Conservation (phyloP, 2,888 invertebrate genomes). For the Gasteruption jaculator region DNA sequence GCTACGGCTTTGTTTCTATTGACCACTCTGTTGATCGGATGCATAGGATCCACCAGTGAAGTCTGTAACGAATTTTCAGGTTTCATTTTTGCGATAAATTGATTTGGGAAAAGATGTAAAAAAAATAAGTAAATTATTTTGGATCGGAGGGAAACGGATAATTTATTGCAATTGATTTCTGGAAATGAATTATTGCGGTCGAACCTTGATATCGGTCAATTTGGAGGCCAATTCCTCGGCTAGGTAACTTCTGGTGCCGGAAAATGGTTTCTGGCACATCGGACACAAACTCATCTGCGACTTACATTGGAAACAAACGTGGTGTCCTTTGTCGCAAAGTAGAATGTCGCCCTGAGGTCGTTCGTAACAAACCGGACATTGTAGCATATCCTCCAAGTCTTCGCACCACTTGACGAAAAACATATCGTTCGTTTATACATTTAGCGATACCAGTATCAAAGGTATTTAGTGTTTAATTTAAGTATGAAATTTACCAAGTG, state of each 20-base stretch:
- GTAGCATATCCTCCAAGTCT: constrained; percentile 54
- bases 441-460: too few species aligned
- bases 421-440: too few species aligned
- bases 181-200: not conserved
- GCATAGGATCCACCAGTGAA: constrained; percentile 14
- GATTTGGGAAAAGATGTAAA: not conserved
- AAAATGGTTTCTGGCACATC: constrained; percentile 55
- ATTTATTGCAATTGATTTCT: not conserved
- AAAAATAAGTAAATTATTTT: not conserved
- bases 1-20: not conserved
- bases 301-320: constrained; percentile 56
- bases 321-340: constrained; percentile 58
- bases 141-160: not conserved
- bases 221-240: constrained; percentile 57
- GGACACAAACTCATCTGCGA: constrained; percentile 54
- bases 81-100: constrained; percentile 9
- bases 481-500: too few species aligned
- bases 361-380: constrained; percentile 60
- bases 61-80: constrained; percentile 1
- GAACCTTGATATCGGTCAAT: constrained; percentile 45
- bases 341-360: constrained; percentile 54
- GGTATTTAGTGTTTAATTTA: too few species aligned
- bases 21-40: constrained; percentile 10
- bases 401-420: constrained; percentile 24
- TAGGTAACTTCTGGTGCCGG: constrained; percentile 56